Base-by-base conservation (phyloP, 1,140 invertebrate genomes). In the Drosophila tropicalis region DNA sequence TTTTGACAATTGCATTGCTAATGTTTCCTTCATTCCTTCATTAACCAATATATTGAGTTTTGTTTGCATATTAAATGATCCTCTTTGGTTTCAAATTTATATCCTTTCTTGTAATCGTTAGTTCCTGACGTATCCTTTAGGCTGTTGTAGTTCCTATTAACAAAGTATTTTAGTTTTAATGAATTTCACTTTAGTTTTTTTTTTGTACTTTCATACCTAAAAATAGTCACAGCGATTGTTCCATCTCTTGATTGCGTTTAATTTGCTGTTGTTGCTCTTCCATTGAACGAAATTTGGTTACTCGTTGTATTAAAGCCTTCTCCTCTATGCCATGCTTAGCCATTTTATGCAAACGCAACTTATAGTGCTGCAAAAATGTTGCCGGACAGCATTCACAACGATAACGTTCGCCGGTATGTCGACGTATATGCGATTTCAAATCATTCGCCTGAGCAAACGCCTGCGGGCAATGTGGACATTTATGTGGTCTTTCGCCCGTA, bases 391-490 rank as follows among this genome's bases (percentile, higher is more conserved):
- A 83, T 62, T 94, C 94, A 80, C 94, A 94, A 40, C 92, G 92
- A 67, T 92, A 93, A 69, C 92, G 68, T 76, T 93, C 92, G 4
- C 92, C 92, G 2, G 93, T 92, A 67, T 93, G 93, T 17, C 93
- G 90, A 62, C 93, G 87, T 5, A 94, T 92, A 67, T 94, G 94
- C 10, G 93, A 92, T 69, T 94, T 94, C 17, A 94, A 81, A 81
- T 94, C 93, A 66, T 94, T 94, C 19, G 93, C 29, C 47, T 75
- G 70, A 2, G 93, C 93, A 81, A 94, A 94, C 13, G 92, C 90
- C 61, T 93, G 93, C 44, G 92, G 92, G 71, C 93, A 94, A 76
- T 93, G 92, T 19, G 92, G 87, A 79, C 94, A 94, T 40, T 92
- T 87, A 72, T 93, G 94, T 12, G 93, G 93, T 76, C 93, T 93